These are phyloP conservation scores for Tenthredo scrophulariae DNA, from an alignment of 2,888 invertebrate species.

Conservation along the genomic window DNA sequence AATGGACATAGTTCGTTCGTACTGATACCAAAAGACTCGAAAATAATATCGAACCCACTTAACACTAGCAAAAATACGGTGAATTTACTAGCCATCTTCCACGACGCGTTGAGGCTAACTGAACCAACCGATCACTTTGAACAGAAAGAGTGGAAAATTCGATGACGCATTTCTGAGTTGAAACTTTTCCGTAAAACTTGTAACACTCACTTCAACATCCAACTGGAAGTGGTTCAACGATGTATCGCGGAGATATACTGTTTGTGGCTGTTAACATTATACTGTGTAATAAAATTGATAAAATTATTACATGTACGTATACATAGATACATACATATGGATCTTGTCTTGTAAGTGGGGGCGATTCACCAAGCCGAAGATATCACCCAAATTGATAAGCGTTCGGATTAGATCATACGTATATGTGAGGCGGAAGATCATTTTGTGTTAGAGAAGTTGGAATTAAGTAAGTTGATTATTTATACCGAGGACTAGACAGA, in stretches of 20 bases:
- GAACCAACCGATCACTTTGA: no score
- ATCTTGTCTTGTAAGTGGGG: not conserved
- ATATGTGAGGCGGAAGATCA: no score
- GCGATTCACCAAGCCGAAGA: not conserved
- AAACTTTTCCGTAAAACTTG: not conserved
- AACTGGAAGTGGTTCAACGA: not conserved
- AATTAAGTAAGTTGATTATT: not conserved
- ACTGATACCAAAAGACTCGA: not conserved
- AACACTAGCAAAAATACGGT: not conserved
- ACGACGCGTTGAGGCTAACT: not conserved
- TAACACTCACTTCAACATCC: not conserved
- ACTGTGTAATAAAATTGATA: not conserved
- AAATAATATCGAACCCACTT: not conserved
- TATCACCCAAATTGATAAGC: not conserved
- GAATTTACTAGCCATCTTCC: not conserved
- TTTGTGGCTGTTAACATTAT: no score
- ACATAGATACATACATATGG: no score
- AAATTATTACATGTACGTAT: not conserved
- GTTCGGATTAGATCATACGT: not conserved
- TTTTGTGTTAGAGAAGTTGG: not conserved
- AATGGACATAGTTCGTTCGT: not conserved
- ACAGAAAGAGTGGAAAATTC: not conserved
- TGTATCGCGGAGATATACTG: not conserved
- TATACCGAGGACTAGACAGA: slow-evolving; percentile 10
- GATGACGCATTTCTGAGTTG: not conserved